Evolutionary conservation across 2,113 vertebrate genomes (phyloP).

Genomic region (Oryzias melastigma): DNA sequence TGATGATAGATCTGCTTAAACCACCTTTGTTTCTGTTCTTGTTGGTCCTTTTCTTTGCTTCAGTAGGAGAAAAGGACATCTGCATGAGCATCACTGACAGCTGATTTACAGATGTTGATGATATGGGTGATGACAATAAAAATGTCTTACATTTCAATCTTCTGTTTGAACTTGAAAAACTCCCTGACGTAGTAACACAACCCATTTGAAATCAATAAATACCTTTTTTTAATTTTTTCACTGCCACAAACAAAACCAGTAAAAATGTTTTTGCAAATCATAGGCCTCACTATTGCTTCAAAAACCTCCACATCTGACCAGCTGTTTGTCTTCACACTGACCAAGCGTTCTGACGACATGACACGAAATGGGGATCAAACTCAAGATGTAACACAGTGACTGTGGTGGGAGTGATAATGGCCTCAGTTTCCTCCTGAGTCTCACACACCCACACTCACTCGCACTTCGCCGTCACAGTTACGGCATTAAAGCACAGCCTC

Average conservation of each 20-base stretch:
- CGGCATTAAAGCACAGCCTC: constrained; percentile 33
- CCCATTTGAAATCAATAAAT: constrained; percentile 1
- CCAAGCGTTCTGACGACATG: constrained; percentile 25
- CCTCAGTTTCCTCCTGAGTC: constrained; percentile 35
- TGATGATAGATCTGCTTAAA: too few relatives aligned
- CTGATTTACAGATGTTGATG: too few relatives aligned
- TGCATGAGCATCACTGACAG: too few relatives aligned
- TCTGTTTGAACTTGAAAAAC: too few relatives aligned
- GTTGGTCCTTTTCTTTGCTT: too few relatives aligned
- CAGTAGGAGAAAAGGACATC: too few relatives aligned
- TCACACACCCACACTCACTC: constrained; percentile 17
- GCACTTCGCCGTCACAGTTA: constrained; percentile 17
- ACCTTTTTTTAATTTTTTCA: background rate
- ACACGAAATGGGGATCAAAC: constrained; percentile 36
- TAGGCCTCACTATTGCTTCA: background rate
- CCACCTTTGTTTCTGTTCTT: too few relatives aligned
- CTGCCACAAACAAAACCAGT: background rate
- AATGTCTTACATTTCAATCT: too few relatives aligned
- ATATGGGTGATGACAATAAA: too few relatives aligned
- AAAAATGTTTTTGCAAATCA: background rate
- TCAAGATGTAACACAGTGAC: constrained; percentile 51
- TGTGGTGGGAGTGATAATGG: constrained; percentile 26
- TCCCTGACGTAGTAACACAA: constrained; percentile 9
- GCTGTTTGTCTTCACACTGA: constrained; percentile 10
- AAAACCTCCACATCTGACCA: constrained; percentile 2